Base-by-base conservation (phyloP, 1,140 invertebrate species). In the Aethina tumida region DNA sequence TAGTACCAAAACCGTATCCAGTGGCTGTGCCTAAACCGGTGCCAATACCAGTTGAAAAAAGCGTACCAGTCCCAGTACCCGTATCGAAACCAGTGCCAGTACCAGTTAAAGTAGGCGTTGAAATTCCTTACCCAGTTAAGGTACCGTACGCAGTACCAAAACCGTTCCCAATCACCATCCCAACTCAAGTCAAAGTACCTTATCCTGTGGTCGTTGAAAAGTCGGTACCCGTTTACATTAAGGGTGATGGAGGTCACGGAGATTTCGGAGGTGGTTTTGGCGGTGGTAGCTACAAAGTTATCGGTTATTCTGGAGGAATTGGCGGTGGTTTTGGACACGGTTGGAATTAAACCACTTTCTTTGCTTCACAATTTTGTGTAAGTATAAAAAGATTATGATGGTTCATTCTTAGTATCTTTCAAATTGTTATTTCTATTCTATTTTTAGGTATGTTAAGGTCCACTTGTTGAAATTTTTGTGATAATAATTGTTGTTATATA, bases 51-150 rank as follows among this genome's bases (percentile, higher is more conserved):
- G 73, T 74, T 0, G 64, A 68, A 5, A 62, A 74, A 3, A 64
- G 69, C 7, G 71, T 73, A 49, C 71, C 68, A 45, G 62, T 73
- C 3, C 71, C 72, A 1, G 62, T 64, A 21, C 55, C 63, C 10
- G 71, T 74, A 3, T 62, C 62, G 39, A 68, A 55, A 60, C 68
- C 10, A 44, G 67, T 60, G 39, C 73, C 47, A 47, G 69, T 57
- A 53, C 71, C 48, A 35, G 62, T 55, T 43, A 69, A 64, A 30
- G 62, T 68, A 10, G 67, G 67, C 22, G 63, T 71, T 4, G 70
- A 69, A 47, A 67, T 75, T 0, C 66, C 67, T 10, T 63, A 68
- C 1, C 60, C 61, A 3, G 58, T 63, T 13, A 46, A 39, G 27
- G 50, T 55, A 14, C 43, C 51, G 16, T 52, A 56, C 17, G 49